phyloP scores from a whole-genome alignment of 2,113 vertebrate genomes.

The Nyctereutes procyonoides region DNA sequence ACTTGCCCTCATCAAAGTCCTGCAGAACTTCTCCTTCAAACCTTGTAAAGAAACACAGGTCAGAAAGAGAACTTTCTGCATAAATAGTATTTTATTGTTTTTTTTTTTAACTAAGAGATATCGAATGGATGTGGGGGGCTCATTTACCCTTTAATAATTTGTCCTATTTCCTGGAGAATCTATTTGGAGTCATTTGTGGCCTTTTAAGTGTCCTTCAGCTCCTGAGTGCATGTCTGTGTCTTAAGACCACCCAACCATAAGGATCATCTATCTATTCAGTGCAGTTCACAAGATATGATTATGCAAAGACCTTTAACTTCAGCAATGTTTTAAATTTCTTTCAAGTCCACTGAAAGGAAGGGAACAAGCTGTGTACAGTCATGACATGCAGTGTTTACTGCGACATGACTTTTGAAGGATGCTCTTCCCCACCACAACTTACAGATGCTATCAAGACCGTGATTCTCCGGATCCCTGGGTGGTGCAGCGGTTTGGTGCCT shows the following conservation, averaged over 20 bases:
- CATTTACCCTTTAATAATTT: not conserved
- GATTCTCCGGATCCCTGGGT: no score
- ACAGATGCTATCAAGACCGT: not conserved
- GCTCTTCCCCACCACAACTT: not conserved
- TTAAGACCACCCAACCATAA: not conserved
- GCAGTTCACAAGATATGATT: not conserved
- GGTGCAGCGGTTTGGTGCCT: no score
- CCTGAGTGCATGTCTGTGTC: not conserved
- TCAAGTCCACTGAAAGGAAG: not conserved
- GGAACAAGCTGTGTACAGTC: not conserved
- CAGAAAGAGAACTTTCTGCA: conserved; percentile 50
- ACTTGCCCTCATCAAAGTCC: conserved; percentile 84
- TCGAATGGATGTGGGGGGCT: not conserved
- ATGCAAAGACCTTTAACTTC: not conserved
- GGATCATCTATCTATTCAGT: not conserved
- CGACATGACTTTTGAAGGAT: not conserved
- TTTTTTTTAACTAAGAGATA: not conserved
- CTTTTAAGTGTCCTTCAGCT: not conserved
- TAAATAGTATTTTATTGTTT: not conserved
- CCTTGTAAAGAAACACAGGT: conserved; percentile 90
- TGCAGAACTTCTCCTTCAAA: conserved; percentile 87
- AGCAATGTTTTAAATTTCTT: not conserved
- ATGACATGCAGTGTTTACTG: not conserved
- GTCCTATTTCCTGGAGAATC: not conserved
- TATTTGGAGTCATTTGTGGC: not conserved